Percentiles rank a stretch among this genome's conserved stretches.
Evolutionary conservation across 2,113 vertebrate species (phyloP).

Genomic region (Seriola rivoliana): DNA sequence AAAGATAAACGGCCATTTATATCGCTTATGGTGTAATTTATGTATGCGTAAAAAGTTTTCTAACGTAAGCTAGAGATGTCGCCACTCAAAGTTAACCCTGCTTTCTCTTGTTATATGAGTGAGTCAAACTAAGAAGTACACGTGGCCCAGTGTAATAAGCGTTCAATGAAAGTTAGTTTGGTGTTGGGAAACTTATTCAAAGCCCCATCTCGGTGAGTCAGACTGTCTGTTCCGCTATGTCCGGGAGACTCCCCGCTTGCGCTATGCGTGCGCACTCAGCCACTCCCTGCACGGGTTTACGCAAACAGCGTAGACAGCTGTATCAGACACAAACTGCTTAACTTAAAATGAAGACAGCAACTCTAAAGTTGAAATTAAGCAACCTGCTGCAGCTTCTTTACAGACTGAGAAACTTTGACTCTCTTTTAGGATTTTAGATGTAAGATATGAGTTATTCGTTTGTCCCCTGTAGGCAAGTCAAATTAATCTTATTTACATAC

Average conservation of each 20-base stretch:
- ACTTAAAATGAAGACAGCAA: neutral
- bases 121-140: no score
- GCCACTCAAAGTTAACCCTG: neutral
- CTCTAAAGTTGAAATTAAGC: fast-evolving
- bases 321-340: neutral
- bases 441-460: neutral
- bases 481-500: neutral
- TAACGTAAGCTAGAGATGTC: slow-evolving; percentile 20
- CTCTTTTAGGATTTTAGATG: neutral
- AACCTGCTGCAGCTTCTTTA: neutral
- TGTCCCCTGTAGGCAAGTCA: neutral
- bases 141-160: fast-evolving
- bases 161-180: neutral
- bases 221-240: slow-evolving; percentile 73
- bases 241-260: slow-evolving; percentile 75
- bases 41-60: slow-evolving; percentile 43
- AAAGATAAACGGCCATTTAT: neutral
- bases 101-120: fast-evolving
- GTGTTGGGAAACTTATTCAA: slow-evolving; percentile 17
- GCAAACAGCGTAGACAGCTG: slow-evolving; percentile 61
- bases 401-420: neutral
- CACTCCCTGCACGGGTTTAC: slow-evolving; percentile 65
- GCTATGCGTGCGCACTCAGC: slow-evolving; percentile 41
- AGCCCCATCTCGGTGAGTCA: slow-evolving; percentile 26
- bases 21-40: neutral